Conservation (phyloP, 2,888 invertebrate genomes). For the Leptopilina drosophilae region DNA sequence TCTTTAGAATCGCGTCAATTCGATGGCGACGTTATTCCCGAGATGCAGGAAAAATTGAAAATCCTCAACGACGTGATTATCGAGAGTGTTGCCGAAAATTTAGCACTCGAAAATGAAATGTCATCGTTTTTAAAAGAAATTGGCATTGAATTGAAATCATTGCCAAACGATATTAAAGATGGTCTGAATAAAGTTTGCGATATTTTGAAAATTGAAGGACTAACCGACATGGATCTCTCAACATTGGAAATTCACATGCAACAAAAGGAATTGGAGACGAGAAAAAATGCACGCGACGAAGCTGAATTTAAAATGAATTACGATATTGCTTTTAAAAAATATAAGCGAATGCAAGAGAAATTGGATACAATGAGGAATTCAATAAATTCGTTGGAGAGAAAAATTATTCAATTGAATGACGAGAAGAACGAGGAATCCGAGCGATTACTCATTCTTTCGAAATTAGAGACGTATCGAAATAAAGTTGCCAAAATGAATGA, state of each 20-base stretch:
- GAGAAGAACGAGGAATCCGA: conserved; percentile 60
- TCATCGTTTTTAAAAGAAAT: conserved; percentile 60
- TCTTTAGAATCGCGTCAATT: conserved; percentile 12
- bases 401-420: conserved; percentile 51
- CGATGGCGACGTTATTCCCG: conserved; percentile 20
- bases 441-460: conserved; percentile 61
- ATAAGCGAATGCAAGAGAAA: conserved; percentile 60
- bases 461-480: conserved; percentile 66
- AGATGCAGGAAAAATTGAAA: conserved; percentile 54
- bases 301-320: conserved; percentile 61
- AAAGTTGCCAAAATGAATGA: conserved; percentile 60
- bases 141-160: conserved; percentile 61
- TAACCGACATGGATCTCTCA: conserved; percentile 62
- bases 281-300: conserved; percentile 61
- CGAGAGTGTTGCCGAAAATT: conserved; percentile 67
- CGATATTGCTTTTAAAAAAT: conserved; percentile 61
- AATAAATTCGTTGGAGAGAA: conserved; percentile 57
- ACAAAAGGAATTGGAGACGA: conserved; percentile 59
- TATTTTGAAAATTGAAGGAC: conserved; percentile 64
- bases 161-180: conserved; percentile 64
- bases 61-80: conserved; percentile 61
- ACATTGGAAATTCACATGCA: conserved; percentile 59
- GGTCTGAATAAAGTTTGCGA: conserved; percentile 60
- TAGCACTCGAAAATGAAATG: conserved; percentile 62
- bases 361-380: conserved; percentile 56